These are phyloP conservation scores for Phainopepla nitens DNA, from an alignment of 2,113 vertebrate genomes.

Conservation along the genomic window DNA sequence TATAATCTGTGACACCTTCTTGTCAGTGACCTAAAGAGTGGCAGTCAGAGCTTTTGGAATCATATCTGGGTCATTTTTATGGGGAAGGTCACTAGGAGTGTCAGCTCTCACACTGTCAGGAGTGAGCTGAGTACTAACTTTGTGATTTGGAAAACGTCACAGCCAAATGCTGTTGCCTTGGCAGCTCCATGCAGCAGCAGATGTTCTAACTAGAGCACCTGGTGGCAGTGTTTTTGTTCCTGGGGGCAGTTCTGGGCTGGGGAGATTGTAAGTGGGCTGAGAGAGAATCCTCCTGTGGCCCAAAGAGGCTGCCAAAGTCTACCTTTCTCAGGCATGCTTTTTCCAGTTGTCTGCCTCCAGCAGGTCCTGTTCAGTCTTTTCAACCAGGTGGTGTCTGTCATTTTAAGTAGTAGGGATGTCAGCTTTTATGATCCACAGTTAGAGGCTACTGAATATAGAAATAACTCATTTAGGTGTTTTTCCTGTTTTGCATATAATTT, in stretches of 20 bases:
- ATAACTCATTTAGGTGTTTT: neutral
- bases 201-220: neutral
- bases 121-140: neutral
- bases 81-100: neutral
- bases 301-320: neutral
- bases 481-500: neutral
- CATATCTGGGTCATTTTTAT: neutral
- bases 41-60: neutral
- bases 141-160: neutral
- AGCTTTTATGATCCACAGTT: neutral
- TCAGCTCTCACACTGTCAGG: neutral
- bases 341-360: neutral
- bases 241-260: accelerated
- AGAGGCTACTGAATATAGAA: neutral
- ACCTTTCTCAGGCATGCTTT: neutral
- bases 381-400: neutral
- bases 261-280: accelerated
- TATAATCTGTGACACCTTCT: neutral
- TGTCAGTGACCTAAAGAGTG: neutral
- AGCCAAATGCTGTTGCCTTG: neutral
- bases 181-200: neutral
- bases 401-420: neutral
- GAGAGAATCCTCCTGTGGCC: accelerated
- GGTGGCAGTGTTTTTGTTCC: neutral
- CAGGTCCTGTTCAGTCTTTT: neutral